These are phyloP conservation scores for Sphenopsis melanotis DNA, from an alignment of 2,797 vertebrate species.

Conservation along the genomic window DNA sequence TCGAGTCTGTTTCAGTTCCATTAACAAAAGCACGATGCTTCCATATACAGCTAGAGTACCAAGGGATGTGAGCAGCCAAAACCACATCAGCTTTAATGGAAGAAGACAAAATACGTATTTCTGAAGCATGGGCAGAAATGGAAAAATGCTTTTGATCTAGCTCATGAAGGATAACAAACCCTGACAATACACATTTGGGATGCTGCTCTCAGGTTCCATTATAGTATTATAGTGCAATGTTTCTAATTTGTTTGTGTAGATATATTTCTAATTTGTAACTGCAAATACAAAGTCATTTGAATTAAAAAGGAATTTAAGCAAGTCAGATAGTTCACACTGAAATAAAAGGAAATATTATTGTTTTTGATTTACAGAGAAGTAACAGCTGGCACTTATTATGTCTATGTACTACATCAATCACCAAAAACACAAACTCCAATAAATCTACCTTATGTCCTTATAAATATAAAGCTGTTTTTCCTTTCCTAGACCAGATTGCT, in stretches of 20 bases:
- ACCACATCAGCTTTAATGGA: neutral
- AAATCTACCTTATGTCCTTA: constrained; percentile 38
- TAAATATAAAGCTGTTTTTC: constrained; percentile 31
- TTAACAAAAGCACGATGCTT: neutral
- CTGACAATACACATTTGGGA: neutral
- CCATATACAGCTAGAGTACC: neutral
- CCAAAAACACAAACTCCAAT: constrained; percentile 10
- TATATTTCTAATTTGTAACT: neutral
- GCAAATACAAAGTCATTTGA: neutral
- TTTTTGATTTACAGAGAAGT: constrained; percentile 7
- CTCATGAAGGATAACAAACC: neutral
- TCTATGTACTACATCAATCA: constrained; percentile 43
- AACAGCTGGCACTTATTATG: constrained; percentile 54
- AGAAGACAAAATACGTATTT: neutral
- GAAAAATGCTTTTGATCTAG: neutral
- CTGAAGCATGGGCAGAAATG: neutral
- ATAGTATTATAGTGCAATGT: neutral
- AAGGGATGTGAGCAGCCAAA: neutral
- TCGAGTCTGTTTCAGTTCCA: neutral
- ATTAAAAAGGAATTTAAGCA: neutral
- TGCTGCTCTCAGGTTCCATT: neutral
- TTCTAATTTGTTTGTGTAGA: neutral
- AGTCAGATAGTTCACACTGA: neutral
- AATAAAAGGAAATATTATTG: constrained; percentile 18
- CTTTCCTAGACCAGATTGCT: neutral